A percentile compares a stretch with the other conserved stretches of the same genome.
Conservation (phyloP, 2,797 vertebrate genomes). For the Siniperca obscura region DNA sequence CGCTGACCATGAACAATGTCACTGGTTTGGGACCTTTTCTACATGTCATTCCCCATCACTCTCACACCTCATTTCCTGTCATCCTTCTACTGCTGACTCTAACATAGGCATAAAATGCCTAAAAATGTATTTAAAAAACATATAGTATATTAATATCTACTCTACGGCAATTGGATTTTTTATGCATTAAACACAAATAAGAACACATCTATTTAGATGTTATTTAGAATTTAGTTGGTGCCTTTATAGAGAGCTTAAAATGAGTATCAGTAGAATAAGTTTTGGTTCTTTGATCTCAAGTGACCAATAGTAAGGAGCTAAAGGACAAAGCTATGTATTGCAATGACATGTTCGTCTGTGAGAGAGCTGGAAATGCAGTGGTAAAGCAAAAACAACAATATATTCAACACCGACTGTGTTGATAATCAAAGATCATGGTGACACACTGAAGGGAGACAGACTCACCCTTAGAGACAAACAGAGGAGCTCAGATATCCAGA, state of each 20-base stretch:
- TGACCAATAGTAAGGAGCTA: neutral
- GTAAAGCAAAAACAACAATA: conserved; percentile 1
- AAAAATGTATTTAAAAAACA: too few relatives aligned
- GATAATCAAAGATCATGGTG: conserved; percentile 22
- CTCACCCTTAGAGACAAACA: conserved; percentile 13
- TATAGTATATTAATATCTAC: too few relatives aligned
- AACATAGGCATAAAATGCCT: too few relatives aligned
- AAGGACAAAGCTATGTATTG: neutral
- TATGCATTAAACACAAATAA: too few relatives aligned
- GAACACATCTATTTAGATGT: neutral
- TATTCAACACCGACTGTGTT: neutral
- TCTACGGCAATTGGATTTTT: too few relatives aligned
- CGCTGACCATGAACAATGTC: too few relatives aligned
- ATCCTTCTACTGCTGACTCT: neutral
- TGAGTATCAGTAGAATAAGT: too few relatives aligned
- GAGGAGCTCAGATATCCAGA: conserved; percentile 7
- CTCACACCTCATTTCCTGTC: neutral
- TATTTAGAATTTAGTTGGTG: neutral
- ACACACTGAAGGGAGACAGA: conserved; percentile 6
- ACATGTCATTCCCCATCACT: too few relatives aligned
- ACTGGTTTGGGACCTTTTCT: too few relatives aligned
- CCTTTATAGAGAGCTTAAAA: neutral
- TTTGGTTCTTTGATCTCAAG: neutral
- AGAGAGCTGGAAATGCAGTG: neutral
- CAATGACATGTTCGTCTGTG: neutral